These are phyloP conservation scores for Mus pahari DNA, from an alignment of 2,113 vertebrate genomes.

Conservation along the genomic window DNA sequence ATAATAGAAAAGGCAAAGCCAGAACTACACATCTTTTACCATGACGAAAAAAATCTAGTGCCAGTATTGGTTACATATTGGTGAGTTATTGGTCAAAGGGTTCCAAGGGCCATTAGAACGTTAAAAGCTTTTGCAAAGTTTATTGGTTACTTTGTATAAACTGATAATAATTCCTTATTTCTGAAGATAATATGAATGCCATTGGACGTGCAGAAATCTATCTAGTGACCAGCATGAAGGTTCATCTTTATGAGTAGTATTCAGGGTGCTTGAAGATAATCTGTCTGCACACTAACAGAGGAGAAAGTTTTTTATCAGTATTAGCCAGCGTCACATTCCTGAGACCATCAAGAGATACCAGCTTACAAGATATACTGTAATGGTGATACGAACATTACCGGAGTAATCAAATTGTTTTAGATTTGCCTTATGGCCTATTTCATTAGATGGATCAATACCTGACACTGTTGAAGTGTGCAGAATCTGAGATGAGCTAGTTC, in stretches of 20 bases:
- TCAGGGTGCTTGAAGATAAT: neutral
- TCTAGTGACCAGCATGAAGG: neutral
- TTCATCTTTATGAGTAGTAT: neutral
- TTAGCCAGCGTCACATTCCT: neutral
- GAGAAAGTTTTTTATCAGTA: neutral
- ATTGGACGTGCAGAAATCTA: neutral
- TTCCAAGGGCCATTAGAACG: neutral
- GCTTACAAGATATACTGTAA: neutral
- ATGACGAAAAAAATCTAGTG: neutral
- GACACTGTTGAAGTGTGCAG: neutral
- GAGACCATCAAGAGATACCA: neutral
- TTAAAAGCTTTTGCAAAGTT: neutral
- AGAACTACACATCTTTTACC: neutral
- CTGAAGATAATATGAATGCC: neutral
- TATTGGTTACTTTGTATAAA: neutral
- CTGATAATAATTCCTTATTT: neutral
- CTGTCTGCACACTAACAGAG: neutral
- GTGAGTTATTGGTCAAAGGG: neutral
- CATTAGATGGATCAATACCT: neutral
- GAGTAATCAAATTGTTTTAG: neutral
- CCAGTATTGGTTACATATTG: neutral
- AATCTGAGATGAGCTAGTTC: neutral
- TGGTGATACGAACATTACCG: neutral
- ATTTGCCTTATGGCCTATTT: neutral
- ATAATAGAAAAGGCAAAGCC: neutral